Conservation (phyloP, 2,888 invertebrate genomes). For the Drosophila demipolita region DNA sequence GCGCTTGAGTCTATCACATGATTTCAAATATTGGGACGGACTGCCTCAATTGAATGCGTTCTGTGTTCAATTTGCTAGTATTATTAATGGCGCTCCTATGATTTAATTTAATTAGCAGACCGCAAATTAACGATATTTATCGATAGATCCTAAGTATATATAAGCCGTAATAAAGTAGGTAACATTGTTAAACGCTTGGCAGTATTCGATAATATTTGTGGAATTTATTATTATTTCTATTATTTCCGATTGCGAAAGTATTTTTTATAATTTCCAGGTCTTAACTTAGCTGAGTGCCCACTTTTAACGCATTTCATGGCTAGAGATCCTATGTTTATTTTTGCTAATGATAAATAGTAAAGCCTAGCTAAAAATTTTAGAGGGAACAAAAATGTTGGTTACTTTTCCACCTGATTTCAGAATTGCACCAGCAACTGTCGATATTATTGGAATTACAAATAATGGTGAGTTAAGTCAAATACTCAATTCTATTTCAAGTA, state of each 20-base stretch:
- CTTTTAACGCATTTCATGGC: background rate
- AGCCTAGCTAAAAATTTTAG: background rate
- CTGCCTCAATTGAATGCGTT: background rate
- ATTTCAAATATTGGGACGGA: background rate
- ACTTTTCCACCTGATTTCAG: background rate
- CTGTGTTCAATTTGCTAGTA: background rate
- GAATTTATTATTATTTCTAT: background rate
- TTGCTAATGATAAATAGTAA: background rate
- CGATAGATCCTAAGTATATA: background rate
- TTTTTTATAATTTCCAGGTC: background rate
- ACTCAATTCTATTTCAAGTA: conserved; percentile 36
- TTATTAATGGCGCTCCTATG: background rate
- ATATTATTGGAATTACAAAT: background rate
- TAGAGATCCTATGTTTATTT: background rate
- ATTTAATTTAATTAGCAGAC: background rate
- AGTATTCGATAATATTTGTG: background rate
- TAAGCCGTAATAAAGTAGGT: background rate
- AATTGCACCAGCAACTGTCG: conserved; percentile 18
- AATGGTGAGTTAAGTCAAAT: background rate
- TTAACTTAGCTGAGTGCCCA: background rate
- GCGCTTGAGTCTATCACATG: background rate
- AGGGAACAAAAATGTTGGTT: background rate
- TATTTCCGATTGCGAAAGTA: background rate
- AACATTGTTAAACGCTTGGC: background rate
- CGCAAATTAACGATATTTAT: background rate